Percentiles rank a stretch among this genome's conserved stretches.
Evolutionary conservation across 2,888 invertebrate species (phyloP).

Genomic region (Caenorhabditis japonica): DNA sequence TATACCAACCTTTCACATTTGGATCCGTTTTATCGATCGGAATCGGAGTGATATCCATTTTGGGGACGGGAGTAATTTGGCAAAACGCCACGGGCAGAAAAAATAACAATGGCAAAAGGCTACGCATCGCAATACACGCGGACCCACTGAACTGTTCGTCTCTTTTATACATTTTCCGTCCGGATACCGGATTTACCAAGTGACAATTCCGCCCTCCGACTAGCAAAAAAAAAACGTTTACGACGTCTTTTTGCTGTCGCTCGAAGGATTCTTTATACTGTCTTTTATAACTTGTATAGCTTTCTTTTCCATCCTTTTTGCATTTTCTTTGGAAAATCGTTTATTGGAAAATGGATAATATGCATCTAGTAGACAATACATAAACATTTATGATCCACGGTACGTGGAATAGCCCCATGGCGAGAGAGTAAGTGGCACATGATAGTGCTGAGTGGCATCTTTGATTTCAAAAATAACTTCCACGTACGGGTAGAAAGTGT

Average conservation of each 20-base stretch:
- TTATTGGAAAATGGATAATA: constrained; percentile 15
- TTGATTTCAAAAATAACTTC: constrained; percentile 66
- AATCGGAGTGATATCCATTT: constrained; percentile 71
- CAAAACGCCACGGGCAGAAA: constrained; percentile 27
- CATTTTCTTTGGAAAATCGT: constrained; percentile 3
- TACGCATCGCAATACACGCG: constrained; percentile 30
- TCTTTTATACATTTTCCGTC: constrained; percentile 25
- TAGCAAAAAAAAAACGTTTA: constrained; percentile 24
- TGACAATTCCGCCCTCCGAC: constrained; percentile 13
- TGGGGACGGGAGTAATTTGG: constrained; percentile 60
- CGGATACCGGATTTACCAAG: constrained; percentile 30
- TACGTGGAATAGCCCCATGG: constrained; percentile 74
- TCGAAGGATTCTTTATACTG: constrained; percentile 36
- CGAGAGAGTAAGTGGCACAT: constrained; percentile 70
- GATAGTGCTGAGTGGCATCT: constrained; percentile 66
- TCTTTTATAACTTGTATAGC: constrained; percentile 42
- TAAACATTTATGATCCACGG: constrained; percentile 58
- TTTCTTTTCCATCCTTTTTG: neutral
- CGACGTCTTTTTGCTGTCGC: constrained; percentile 29
- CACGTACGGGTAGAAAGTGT: constrained; percentile 68
- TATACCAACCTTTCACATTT: constrained; percentile 70
- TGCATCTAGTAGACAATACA: neutral
- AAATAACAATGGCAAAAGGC: constrained; percentile 18
- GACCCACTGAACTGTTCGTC: neutral
- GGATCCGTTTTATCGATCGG: constrained; percentile 72